A percentile compares a stretch with the other conserved stretches of the same genome.
Conservation (phyloP, 64 coral and sea anemone genomes). For the Astreopora myriophthalma region DNA sequence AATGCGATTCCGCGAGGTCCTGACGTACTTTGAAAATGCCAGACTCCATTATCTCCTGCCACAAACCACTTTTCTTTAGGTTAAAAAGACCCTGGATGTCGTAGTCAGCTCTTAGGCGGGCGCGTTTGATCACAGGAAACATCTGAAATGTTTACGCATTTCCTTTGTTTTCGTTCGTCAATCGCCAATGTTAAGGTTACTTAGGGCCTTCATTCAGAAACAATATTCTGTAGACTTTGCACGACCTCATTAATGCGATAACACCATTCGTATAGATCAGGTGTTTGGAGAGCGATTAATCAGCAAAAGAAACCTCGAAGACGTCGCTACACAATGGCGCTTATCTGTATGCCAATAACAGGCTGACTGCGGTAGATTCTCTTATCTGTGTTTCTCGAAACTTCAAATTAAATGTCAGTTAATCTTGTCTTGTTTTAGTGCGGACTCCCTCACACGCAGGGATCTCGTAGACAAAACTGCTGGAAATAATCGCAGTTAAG, state of each 20-base stretch:
- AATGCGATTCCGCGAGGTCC: slow-evolving; percentile 3
- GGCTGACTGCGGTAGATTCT: slow-evolving; percentile 6
- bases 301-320: background rate
- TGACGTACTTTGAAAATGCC: slow-evolving; percentile 36
- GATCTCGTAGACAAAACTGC: slow-evolving; percentile 38
- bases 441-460: slow-evolving; percentile 19
- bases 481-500: slow-evolving; percentile 36
- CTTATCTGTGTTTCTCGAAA: slow-evolving; percentile 42
- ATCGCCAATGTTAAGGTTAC: slow-evolving; percentile 88
- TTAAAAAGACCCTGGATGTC: background rate
- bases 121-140: slow-evolving; percentile 69
- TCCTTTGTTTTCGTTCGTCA: slow-evolving; percentile 73
- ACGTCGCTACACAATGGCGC: background rate
- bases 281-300: slow-evolving; percentile 36
- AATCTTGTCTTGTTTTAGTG: slow-evolving; percentile 21
- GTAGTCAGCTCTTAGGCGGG: slow-evolving; percentile 18
- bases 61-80: background rate
- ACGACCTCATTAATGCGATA: slow-evolving; percentile 74
- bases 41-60: slow-evolving; percentile 24
- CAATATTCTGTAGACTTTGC: slow-evolving; percentile 65
- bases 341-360: background rate
- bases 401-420: slow-evolving; percentile 53
- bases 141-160: slow-evolving; percentile 70
- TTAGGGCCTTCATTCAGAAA: slow-evolving; percentile 69
- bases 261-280: slow-evolving; percentile 22